Evolutionary conservation across 30 jellyfish, hydroid and myxozoan genomes (phyloP), one percentile per base, ranked within the genome.

Genomic region (Euphysa ruthae): DNA sequence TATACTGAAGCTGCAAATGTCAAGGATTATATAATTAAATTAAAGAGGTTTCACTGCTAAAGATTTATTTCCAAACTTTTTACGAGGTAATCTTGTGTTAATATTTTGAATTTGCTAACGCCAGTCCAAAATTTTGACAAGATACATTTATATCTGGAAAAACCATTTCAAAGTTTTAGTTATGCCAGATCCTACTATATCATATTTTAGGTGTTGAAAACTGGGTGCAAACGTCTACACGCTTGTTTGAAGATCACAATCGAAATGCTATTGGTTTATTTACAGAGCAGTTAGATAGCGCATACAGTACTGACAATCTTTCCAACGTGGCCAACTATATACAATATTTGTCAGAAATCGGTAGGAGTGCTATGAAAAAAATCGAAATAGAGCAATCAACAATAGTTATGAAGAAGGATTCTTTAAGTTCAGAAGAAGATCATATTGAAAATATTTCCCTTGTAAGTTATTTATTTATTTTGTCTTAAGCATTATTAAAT

Each of bases 211-310:
- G 77, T 5, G 77, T 63, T 4, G 77, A 63, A 22, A 65, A 63
- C 26, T 63, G 77, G 77, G 77, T 63, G 27, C 77, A 63, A 63
- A 65, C 34, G 13, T 63, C 77, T 19, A 63, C 72, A 22, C 77
- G 71, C 21, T 63, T 12, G 0, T 63, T 63, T 32, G 77, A 63
- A 35, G 77, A 63, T 4, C 77, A 63, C 32, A 63, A 63, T 43
- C 15, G 71, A n/a, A 63, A 63, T 35, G 77, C 77, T 2, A 35
- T 63, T 26, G 30, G 29, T 43, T 49, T 24, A 63, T 63, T 63
- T 14, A 63, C 77, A 16, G 77, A 63, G 4, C 77, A 63, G 33
- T 49, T 63, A n/a, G 46, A 63, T 33, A 26, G 35, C 6, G 77
- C 63, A 1, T 21, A 24, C 2, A 46, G 68, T 3, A 7, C 66